Percentiles rank a stretch among this genome's conserved stretches.
Evolutionary conservation across 1,140 invertebrate genomes (phyloP).

Genomic region (Drosophila fuyamai): DNA sequence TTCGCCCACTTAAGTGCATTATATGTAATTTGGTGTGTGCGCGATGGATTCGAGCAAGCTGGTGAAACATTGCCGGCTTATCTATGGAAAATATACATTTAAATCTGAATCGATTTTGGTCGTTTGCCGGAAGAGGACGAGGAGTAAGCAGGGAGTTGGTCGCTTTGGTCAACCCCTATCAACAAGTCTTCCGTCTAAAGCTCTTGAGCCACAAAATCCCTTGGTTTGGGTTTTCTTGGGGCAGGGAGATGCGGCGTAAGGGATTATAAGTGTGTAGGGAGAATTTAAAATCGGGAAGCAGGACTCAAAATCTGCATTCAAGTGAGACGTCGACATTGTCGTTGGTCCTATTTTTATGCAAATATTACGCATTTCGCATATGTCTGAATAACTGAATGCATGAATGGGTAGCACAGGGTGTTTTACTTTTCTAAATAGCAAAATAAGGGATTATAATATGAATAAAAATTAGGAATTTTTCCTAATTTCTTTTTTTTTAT

Average conservation of each 20-base stretch:
- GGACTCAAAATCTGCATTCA: constrained; percentile 44
- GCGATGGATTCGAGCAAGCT: constrained; percentile 8
- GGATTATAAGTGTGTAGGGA: neutral
- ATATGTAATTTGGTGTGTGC: constrained; percentile 34
- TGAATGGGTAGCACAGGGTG: neutral
- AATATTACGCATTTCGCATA: constrained; percentile 52
- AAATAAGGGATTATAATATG: too few relatives aligned
- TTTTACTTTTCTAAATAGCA: neutral
- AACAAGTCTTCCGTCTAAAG: constrained; percentile 66
- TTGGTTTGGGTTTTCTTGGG: constrained; percentile 37
- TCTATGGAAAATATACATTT: constrained; percentile 69
- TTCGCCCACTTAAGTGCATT: constrained; percentile 63
- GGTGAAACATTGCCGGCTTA: constrained; percentile 35
- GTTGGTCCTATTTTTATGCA: constrained; percentile 59
- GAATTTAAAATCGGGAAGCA: constrained; percentile 6
- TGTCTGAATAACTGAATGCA: neutral
- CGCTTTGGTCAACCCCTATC: constrained; percentile 70
- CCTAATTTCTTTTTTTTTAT: too few relatives aligned
- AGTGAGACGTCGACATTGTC: constrained; percentile 47
- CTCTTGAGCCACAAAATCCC: constrained; percentile 67
- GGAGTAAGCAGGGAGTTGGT: neutral
- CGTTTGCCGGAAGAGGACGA: constrained; percentile 11
- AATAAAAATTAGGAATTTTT: too few relatives aligned
- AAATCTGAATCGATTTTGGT: constrained; percentile 68
- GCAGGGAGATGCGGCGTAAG: neutral